Percentiles rank a stretch among this genome's conserved stretches.
These are phyloP conservation scores for Coboldia fuscipes DNA, from an alignment of 1,140 invertebrate species.

Conservation along the genomic window DNA sequence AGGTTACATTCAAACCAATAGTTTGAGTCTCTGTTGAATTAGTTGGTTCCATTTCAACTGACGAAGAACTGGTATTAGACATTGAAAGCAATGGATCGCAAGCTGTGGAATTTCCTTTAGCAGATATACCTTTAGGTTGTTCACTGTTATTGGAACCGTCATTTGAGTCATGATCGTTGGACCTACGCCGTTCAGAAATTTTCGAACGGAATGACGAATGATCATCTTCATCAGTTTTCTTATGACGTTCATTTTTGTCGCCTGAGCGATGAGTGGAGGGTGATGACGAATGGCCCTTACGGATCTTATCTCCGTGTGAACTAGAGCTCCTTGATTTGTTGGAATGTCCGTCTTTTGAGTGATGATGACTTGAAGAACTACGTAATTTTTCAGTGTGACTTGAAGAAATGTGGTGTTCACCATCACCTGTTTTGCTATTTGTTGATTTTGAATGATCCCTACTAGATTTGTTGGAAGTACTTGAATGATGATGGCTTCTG, in stretches of 20 bases:
- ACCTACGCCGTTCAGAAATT: slow-evolving; percentile 21
- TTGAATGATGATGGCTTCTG: neutral
- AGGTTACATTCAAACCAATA: neutral
- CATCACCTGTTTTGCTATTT: neutral
- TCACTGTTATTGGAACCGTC: slow-evolving; percentile 22
- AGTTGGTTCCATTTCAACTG: neutral
- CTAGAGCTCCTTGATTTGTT: slow-evolving; percentile 6
- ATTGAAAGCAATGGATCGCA: too few relatives aligned
- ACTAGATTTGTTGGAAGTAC: neutral
- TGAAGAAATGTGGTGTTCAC: too few relatives aligned
- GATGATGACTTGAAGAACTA: too few relatives aligned
- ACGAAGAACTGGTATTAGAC: too few relatives aligned
- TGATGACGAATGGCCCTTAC: neutral
- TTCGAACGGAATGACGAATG: slow-evolving; percentile 13
- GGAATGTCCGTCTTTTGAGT: slow-evolving; percentile 5
- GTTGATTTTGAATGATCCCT: neutral
- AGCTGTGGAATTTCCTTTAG: too few relatives aligned
- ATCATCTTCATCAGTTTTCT: slow-evolving; percentile 24
- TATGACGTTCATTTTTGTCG: slow-evolving; percentile 21
- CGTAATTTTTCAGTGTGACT: too few relatives aligned
- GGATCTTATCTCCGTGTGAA: slow-evolving; percentile 5
- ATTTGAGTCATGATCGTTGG: slow-evolving; percentile 33
- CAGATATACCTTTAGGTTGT: slow-evolving; percentile 7
- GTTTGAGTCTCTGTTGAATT: neutral
- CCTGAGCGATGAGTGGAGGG: slow-evolving; percentile 4